Evolutionary conservation across 2,113 vertebrate genomes (phyloP).

Genomic region (Epinephelus moara): DNA sequence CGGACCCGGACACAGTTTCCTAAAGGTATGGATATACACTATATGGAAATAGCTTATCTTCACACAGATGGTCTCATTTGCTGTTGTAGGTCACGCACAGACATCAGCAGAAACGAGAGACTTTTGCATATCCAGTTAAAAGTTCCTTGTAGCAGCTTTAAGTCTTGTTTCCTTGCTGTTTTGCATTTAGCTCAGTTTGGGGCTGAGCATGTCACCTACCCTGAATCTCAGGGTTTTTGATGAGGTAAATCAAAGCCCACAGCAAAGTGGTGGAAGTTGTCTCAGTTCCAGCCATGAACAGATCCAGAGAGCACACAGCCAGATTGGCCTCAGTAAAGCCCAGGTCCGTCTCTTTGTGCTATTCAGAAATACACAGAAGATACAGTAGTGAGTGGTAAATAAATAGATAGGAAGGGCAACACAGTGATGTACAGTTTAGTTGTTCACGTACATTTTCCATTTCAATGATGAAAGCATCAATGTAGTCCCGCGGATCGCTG

Average conservation of each 20-base stretch:
- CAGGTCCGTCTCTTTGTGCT: constrained; percentile 28
- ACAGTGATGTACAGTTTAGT: not conserved
- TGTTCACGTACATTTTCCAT: constrained; percentile 79
- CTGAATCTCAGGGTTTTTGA: constrained; percentile 86
- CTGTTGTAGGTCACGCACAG: no score
- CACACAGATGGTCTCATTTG: no score
- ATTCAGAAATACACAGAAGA: not conserved
- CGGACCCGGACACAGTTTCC: no score
- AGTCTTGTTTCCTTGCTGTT: no score
- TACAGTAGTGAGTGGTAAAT: not conserved
- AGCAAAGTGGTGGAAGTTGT: constrained; percentile 81
- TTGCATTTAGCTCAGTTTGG: no score
- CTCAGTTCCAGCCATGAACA: not conserved
- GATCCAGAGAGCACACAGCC: not conserved
- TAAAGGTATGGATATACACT: no score
- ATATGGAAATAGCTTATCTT: no score
- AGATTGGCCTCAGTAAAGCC: not conserved
- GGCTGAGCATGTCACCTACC: constrained; percentile 76
- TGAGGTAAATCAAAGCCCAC: constrained; percentile 89
- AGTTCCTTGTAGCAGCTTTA: no score
- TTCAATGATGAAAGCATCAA: constrained; percentile 86
- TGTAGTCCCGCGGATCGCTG: constrained; percentile 82
- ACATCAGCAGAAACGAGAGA: no score
- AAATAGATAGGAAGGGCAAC: no score
- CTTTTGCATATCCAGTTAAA: no score